Base-by-base conservation (phyloP, 2,888 invertebrate genomes). In the Lithosia quadra region DNA sequence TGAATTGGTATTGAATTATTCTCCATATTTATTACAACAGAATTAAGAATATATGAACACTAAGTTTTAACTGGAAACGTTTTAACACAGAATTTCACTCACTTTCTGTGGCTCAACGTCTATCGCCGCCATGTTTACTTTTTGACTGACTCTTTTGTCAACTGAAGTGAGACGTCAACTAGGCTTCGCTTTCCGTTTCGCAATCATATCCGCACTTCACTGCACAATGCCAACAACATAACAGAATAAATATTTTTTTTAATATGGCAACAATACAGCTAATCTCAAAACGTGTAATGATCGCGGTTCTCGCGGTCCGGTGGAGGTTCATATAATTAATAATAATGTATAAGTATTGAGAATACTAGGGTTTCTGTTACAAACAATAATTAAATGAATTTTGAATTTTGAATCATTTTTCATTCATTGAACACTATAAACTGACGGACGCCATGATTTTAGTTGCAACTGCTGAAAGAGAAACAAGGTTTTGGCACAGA, bases 91-190 rank as follows among this genome's bases (percentile, higher is more conserved):
- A 80, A 75, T 77, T 77, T 78, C 84, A 89, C 90, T 93, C 88
- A 95, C 95, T 92, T 95, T 95, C 62, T 90, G 89, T 77, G 85
- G 83, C 80, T 95, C 95, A 79, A 93, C 93, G 82, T 95, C 95
- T 76, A 95, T 93, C 82, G 96, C 96, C 91, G 96, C 96, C 96
- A 96, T 96, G 91, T 95, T 95, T 94, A 85, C 80, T 83, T 89
- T 86, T 87, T 88, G 91, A 91, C 89, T 91, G 89, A 90, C 85
- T 88, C 33, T 55, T 63, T 63, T 10, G 10, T 34, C 34, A 21
- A 55, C 34, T 33, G 33, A 73, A 79, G 71, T 74, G 64, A 76
- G 77, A 73, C 62, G 66, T 77, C 84, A 88, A 88, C 71, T 81
- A 36, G 76, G 79, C 69, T 63, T 36, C 65, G 71, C 60, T 69